A percentile compares a stretch with the other conserved stretches of the same genome.
phyloP scores from a whole-genome alignment of 2,888 invertebrate genomes.

The Brenthis hecate region DNA sequence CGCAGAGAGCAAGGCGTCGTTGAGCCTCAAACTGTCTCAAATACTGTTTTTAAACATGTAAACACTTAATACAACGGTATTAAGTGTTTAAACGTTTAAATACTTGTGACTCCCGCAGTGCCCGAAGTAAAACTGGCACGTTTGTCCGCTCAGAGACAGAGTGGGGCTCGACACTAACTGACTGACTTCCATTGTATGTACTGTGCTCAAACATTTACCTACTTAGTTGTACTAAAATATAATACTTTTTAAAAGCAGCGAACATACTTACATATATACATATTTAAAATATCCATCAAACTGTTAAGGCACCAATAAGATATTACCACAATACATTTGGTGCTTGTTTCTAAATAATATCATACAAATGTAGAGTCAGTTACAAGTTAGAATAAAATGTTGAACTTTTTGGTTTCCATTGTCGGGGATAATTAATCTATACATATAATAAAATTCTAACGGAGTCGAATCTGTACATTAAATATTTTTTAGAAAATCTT shows the following conservation, averaged over 20 bases:
- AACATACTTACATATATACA: neutral
- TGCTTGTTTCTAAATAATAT: too few species aligned
- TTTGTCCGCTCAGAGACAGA: conserved; percentile 14
- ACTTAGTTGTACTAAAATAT: conserved; percentile 14
- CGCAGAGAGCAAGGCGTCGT: conserved; percentile 31
- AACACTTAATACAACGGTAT: too few species aligned
- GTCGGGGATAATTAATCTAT: too few species aligned
- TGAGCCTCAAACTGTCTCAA: conserved; percentile 28
- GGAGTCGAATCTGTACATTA: too few species aligned
- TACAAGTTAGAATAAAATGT: too few species aligned
- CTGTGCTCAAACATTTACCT: conserved; percentile 5
- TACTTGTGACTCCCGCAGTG: neutral
- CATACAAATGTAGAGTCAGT: too few species aligned
- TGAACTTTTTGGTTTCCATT: too few species aligned
- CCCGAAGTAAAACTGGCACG: conserved; percentile 6
- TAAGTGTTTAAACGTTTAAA: neutral
- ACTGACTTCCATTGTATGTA: conserved; percentile 8
- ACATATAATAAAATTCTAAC: too few species aligned
- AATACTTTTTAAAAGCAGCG: conserved; percentile 3
- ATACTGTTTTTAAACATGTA: neutral
- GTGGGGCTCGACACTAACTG: conserved; percentile 19
- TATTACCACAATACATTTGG: too few species aligned
- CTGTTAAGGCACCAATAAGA: neutral
- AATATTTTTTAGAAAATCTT: too few species aligned
- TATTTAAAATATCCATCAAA: conserved; percentile 8